phyloP scores from a whole-genome alignment of 2,888 invertebrate species.

The Tetragnatha montana region DNA sequence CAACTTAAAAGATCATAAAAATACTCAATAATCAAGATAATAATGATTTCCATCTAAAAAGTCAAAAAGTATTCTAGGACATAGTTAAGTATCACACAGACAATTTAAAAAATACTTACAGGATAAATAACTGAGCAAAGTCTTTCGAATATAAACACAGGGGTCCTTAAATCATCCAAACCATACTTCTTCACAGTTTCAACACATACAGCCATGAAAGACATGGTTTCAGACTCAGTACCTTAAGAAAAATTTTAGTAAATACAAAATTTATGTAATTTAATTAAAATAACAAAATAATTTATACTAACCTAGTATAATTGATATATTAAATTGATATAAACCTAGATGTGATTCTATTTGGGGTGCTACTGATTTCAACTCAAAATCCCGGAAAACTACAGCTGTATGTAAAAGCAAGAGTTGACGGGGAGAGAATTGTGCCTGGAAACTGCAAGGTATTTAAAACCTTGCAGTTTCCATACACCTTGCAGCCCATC shows the following conservation, averaged over 20 bases:
- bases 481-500: no score
- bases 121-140: constrained; percentile 98
- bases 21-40: neutral
- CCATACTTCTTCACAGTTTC: constrained; percentile 93
- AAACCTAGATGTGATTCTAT: no score
- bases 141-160: constrained; percentile 97
- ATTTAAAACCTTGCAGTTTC: no score
- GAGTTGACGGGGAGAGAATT: no score
- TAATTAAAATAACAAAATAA: neutral
- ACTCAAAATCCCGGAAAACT: no score
- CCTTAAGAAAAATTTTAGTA: constrained; percentile 78
- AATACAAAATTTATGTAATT: neutral
- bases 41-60: neutral
- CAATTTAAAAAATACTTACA: constrained; percentile 59
- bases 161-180: constrained; percentile 93
- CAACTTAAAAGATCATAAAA: neutral
- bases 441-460: no score
- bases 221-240: constrained; percentile 95
- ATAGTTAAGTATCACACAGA: neutral
- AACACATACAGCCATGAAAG: constrained; percentile 97
- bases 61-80: neutral
- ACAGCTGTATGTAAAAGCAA: no score
- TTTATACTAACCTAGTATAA: neutral
- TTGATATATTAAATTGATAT: neutral
- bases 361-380: no score